Evolutionary conservation across 2,888 invertebrate species (phyloP), one percentile per base, ranked within the genome.

Genomic region (Encarsia formosa): DNA sequence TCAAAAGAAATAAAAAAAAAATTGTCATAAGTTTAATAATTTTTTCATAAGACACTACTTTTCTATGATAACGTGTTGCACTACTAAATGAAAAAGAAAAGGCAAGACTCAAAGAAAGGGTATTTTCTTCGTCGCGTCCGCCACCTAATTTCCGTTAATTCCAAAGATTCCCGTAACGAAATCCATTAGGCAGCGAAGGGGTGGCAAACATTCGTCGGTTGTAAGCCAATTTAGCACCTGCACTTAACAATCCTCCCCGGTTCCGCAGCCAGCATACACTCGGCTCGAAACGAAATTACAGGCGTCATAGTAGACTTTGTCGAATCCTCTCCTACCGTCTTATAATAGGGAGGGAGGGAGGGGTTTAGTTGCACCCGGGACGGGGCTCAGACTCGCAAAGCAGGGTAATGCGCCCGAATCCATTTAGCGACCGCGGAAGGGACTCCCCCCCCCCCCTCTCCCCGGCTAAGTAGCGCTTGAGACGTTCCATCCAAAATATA

Each of bases 381-480:
- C 64, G 65, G 66, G 62, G n/a, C n/a, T n/a, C n/a, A 58, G 15
- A 39, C 22, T 15, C 15, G 42, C 22, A 29, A 59, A 57, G 67
- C 66, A 63, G 62, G 61, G 63, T 67, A 69, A 69, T 66, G 65
- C 65, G 63, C 58, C 61, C 60, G 64, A 65, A 69, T 69, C 69
- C 67, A 69, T 69, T 69, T 69, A 69, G 64, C 63, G 59, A 64
- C 68, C 68, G 62, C 68, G 64, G 61, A 57, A 11, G 16, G 5
- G 8, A 4, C 16, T 19, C 15, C 6, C 26, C 26, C 6, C 26
- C 26, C 11, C 26, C 26, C 26, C 26, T 11, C 29, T n/a, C 35
- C 29, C 16, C 18, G 2, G 23, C 31, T 20, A 11, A 15, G 1
- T 13, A 18, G 3, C 18, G 0, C 20, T 5, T 15, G 39, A 1